A percentile compares a stretch with the other conserved stretches of the same genome.
Evolutionary conservation across 2,888 invertebrate species (phyloP).

Genomic region (Tuberolachnus salignus): DNA sequence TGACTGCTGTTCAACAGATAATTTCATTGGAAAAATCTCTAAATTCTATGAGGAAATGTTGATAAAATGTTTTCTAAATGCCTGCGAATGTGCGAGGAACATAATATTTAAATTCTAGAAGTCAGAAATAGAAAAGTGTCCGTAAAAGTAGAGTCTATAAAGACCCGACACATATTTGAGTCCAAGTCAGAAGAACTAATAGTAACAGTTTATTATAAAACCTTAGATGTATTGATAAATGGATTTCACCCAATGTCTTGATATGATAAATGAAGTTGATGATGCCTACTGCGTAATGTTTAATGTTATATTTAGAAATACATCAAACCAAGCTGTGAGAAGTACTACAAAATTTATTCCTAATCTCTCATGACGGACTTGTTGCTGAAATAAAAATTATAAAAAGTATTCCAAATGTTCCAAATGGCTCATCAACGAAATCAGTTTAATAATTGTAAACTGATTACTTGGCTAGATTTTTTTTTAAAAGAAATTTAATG

Average conservation of each 20-base stretch:
- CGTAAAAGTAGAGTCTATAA: background rate
- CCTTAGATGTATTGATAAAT: constrained; percentile 2
- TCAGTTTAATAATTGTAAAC: background rate
- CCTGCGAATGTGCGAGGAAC: background rate
- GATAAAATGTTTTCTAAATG: background rate
- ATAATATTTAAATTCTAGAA: background rate
- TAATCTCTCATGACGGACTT: background rate
- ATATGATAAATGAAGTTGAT: background rate
- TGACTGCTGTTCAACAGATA: background rate
- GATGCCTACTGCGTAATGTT: too few species aligned
- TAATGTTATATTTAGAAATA: background rate
- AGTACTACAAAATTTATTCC: background rate
- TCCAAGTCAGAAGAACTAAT: background rate
- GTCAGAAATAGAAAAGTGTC: background rate
- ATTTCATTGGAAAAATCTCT: background rate
- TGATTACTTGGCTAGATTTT: too few species aligned
- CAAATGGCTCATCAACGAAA: background rate
- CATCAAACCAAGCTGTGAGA: background rate
- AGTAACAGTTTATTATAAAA: background rate
- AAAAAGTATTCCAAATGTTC: background rate
- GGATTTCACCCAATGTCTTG: background rate
- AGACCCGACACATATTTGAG: background rate
- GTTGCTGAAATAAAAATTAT: background rate
- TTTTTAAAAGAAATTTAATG: background rate
- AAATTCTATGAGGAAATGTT: background rate